These are phyloP conservation scores for Axinella damicornis DNA, from an alignment of 37 sponge, comb jelly and placozoan genomes.

Conservation along the genomic window DNA sequence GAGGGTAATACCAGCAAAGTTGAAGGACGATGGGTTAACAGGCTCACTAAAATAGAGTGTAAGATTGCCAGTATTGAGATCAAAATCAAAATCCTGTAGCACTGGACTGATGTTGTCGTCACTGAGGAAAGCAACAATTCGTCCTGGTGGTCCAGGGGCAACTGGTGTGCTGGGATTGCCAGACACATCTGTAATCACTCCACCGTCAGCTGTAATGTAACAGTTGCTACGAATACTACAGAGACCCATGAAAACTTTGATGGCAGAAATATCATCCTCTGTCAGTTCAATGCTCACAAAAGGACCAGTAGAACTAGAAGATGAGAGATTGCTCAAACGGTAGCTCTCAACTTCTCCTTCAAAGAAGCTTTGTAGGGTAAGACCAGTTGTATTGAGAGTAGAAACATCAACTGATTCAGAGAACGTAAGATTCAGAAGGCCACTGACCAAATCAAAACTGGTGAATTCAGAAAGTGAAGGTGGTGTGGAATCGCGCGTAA, in stretches of 20 bases:
- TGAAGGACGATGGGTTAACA: conserved; percentile 54
- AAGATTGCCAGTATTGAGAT: conserved; percentile 67
- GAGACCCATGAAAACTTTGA: conserved; percentile 61
- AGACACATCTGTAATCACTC: conserved; percentile 61
- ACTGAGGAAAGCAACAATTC: conserved; percentile 57
- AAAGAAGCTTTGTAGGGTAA: conserved; percentile 79
- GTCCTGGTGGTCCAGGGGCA: conserved; percentile 42
- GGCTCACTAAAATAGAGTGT: conserved; percentile 87
- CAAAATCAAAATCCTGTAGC: conserved; percentile 72
- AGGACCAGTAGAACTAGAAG: conserved; percentile 46
- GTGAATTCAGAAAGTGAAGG: conserved; percentile 66
- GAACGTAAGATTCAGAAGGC: conserved; percentile 74
- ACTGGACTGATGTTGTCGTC: conserved; percentile 62
- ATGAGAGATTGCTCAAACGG: conserved; percentile 36
- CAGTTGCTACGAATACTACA: conserved; percentile 83
- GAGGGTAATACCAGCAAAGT: conserved; percentile 63
- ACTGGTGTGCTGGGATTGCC: conserved; percentile 57
- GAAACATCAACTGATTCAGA: conserved; percentile 67
- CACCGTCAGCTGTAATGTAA: conserved; percentile 67
- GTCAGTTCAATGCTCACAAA: conserved; percentile 63
- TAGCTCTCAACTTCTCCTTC: conserved; percentile 23
- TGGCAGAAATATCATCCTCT: conserved; percentile 61
- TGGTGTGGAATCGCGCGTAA: conserved; percentile 49
- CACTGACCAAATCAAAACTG: conserved; percentile 72
- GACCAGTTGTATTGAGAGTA: conserved; percentile 61